Evolutionary conservation across 2,113 vertebrate genomes (phyloP).

Genomic region (Suncus etruscus): DNA sequence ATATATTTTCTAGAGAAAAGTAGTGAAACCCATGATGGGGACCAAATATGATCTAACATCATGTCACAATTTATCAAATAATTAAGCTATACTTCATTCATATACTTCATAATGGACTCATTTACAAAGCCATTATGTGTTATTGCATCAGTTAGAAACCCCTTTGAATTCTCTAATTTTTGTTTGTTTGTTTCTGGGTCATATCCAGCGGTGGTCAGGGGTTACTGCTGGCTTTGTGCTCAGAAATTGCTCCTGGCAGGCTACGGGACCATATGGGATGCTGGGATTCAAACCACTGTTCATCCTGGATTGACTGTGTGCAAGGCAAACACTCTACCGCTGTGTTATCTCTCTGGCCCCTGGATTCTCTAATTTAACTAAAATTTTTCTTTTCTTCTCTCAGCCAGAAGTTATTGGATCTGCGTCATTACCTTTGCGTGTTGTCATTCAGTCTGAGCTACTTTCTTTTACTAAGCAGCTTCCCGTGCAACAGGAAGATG

Average conservation of each 20-base stretch:
- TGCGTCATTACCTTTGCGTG: constrained; percentile 87
- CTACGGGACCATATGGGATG: no score
- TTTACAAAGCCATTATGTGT: background rate
- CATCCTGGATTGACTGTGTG: no score
- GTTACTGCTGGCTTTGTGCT: no score
- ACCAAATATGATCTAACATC: background rate
- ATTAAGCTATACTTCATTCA: constrained; percentile 39
- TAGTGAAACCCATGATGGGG: constrained; percentile 5
- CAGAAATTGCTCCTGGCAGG: no score
- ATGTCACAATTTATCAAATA: constrained; percentile 10
- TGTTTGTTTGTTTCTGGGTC: no score
- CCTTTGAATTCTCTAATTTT: background rate
- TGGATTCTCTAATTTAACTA: constrained; percentile 43
- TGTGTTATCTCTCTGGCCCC: no score
- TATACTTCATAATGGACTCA: background rate
- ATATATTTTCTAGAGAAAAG: background rate
- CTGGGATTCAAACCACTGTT: no score
- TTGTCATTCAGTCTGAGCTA: constrained; percentile 88
- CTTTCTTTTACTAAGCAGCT: constrained; percentile 87
- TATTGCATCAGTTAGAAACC: constrained; percentile 49
- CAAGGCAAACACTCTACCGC: no score
- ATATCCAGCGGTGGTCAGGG: no score
- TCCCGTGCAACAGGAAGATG: constrained; percentile 86
- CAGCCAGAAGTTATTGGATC: constrained; percentile 91
- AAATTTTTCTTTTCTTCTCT: constrained; percentile 56